phyloP scores from a whole-genome alignment of 2,797 vertebrate genomes.

The Meda fulgida region DNA sequence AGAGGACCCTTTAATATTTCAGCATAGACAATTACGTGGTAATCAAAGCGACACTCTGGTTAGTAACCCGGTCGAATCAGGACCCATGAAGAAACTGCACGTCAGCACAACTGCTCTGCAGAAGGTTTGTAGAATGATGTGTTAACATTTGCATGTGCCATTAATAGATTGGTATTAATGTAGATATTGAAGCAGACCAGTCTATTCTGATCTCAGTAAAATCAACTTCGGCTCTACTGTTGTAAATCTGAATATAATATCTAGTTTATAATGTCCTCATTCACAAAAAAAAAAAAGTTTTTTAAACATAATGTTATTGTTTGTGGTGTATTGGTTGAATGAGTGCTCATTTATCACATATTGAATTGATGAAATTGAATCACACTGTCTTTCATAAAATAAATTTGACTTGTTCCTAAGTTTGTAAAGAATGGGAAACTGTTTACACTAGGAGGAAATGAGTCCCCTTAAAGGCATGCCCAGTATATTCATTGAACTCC shows the following conservation, averaged over 20 bases:
- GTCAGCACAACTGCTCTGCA: slow-evolving; percentile 98
- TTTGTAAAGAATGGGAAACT: background rate
- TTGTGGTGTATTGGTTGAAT: background rate
- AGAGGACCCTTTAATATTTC: slow-evolving; percentile 95
- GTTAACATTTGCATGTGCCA: background rate
- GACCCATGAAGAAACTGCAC: slow-evolving; percentile 97
- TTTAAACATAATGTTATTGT: background rate
- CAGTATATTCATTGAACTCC: background rate
- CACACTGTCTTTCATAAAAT: background rate
- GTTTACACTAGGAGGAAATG: background rate
- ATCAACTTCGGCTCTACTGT: background rate
- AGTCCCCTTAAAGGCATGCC: background rate
- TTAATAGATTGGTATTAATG: background rate
- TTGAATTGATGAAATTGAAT: background rate
- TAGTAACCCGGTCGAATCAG: slow-evolving; percentile 90
- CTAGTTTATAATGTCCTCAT: slow-evolving; percentile 1
- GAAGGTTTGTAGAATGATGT: slow-evolving; percentile 79
- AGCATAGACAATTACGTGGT: slow-evolving; percentile 88
- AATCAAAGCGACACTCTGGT: slow-evolving; percentile 88
- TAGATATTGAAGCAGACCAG: background rate
- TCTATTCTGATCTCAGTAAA: background rate
- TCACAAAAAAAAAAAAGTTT: background rate
- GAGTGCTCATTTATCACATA: background rate
- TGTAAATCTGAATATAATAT: slow-evolving; percentile 3
- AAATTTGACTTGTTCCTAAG: background rate